A percentile compares a stretch with the other conserved stretches of the same genome.
These are phyloP conservation scores for Clytia hemisphaerica DNA, from an alignment of 30 jellyfish, hydroid and myxozoan species.

Conservation along the genomic window DNA sequence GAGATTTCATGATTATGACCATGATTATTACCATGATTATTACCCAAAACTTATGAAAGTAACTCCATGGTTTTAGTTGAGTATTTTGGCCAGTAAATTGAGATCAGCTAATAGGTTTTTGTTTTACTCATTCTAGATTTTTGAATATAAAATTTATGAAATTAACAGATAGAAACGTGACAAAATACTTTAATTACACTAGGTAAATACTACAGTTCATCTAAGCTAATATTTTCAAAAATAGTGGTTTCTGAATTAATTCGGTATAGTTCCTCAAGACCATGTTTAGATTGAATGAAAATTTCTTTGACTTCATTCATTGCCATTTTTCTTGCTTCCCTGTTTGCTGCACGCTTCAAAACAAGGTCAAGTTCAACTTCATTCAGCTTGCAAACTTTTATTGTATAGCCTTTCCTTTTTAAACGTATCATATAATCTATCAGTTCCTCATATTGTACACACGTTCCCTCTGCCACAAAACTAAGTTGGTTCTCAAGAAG, in stretches of 20 bases:
- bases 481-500: constrained; percentile 68
- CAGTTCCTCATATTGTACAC: constrained; percentile 79
- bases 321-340: constrained; percentile 55
- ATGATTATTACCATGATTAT: no score
- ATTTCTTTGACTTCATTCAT: constrained; percentile 59
- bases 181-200: no score
- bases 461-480: constrained; percentile 98
- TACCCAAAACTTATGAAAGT: no score
- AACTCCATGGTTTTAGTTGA: no score
- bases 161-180: no score
- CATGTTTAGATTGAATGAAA: constrained; percentile 55
- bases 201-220: no score
- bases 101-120: no score
- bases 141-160: no score
- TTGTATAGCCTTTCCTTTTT: constrained; percentile 59
- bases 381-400: constrained; percentile 53
- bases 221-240: no score
- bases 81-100: no score
- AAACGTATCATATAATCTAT: constrained; percentile 75
- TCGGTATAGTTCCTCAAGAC: constrained; percentile 48
- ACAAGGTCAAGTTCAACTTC: constrained; percentile 51
- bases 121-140: no score
- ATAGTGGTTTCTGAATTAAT: constrained; percentile 29
- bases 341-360: constrained; percentile 43
- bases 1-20: no score